phyloP scores from a whole-genome alignment of 2,113 vertebrate species.

The Cynopterus brachyotis region DNA sequence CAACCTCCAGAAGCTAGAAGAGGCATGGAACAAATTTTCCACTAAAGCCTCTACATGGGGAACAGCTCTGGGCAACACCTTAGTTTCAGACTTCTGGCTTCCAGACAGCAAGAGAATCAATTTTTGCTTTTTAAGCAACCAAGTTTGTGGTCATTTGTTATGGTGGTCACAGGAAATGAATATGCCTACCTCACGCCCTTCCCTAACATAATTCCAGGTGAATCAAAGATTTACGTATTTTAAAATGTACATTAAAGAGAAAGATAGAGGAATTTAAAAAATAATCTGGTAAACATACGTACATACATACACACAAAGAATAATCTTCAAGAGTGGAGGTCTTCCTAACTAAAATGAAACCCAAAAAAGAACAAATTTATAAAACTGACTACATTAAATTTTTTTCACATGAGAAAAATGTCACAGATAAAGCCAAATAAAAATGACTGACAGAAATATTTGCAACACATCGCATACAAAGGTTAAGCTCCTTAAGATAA shows the following conservation, averaged over 20 bases:
- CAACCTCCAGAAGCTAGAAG: not conserved
- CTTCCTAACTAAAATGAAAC: not conserved
- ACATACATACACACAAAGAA: not conserved
- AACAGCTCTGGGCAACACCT: not conserved
- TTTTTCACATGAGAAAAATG: not conserved
- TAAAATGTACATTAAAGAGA: not conserved
- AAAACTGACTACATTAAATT: not conserved
- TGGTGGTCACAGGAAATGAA: not conserved
- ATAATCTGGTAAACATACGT: not conserved
- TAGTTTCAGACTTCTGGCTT: not conserved
- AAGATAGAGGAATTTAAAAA: not conserved
- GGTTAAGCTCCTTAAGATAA: conserved; percentile 19
- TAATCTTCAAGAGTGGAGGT: not conserved
- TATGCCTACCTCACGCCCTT: not conserved
- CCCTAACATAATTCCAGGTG: not conserved
- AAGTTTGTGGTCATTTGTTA: not conserved
- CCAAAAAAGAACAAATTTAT: not conserved
- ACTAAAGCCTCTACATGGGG: not conserved
- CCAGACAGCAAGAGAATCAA: not conserved
- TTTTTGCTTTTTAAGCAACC: not conserved
- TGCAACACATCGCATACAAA: not conserved
- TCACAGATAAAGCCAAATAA: not conserved
- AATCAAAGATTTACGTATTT: not conserved
- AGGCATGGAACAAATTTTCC: not conserved
- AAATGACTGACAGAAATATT: not conserved